Conservation (phyloP, 2,113 vertebrate genomes). For the Thryonomys swinderianus region DNA sequence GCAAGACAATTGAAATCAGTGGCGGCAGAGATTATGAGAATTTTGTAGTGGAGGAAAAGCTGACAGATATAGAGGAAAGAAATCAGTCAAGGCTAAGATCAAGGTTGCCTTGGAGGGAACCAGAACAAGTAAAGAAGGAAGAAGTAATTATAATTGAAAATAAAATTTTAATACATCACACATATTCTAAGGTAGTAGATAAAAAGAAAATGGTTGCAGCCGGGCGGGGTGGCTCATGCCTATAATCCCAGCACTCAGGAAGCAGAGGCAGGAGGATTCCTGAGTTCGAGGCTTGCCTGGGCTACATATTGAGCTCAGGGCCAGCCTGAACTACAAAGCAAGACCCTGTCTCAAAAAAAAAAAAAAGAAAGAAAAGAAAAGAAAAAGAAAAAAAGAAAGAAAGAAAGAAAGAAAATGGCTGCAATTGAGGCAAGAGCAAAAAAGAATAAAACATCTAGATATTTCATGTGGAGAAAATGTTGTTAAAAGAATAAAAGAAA, state of each 20-base stretch:
- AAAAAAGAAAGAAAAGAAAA: too few relatives aligned
- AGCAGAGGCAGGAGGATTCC: too few relatives aligned
- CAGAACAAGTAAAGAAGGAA: neutral
- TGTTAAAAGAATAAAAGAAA: neutral
- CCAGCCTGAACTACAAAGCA: too few relatives aligned
- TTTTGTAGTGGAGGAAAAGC: neutral
- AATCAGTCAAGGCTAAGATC: neutral
- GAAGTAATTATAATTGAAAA: neutral
- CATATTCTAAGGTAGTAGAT: neutral
- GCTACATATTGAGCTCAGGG: too few relatives aligned
- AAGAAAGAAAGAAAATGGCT: too few relatives aligned
- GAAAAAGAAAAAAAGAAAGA: too few relatives aligned
- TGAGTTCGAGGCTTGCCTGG: too few relatives aligned
- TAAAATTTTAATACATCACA: neutral
- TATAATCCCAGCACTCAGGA: too few relatives aligned
- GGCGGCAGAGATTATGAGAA: neutral
- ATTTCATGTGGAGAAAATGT: neutral
- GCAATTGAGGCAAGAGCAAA: too few relatives aligned
- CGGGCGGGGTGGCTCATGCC: too few relatives aligned
- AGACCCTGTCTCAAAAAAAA: too few relatives aligned
- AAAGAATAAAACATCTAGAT: constrained; percentile 12
- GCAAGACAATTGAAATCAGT: neutral
- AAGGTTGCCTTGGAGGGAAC: neutral
- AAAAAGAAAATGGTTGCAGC: neutral
- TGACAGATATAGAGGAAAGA: neutral